Evolutionary conservation across 2,888 invertebrate species (phyloP), one percentile per base, ranked within the genome.

Genomic region (Julus scandinavius): DNA sequence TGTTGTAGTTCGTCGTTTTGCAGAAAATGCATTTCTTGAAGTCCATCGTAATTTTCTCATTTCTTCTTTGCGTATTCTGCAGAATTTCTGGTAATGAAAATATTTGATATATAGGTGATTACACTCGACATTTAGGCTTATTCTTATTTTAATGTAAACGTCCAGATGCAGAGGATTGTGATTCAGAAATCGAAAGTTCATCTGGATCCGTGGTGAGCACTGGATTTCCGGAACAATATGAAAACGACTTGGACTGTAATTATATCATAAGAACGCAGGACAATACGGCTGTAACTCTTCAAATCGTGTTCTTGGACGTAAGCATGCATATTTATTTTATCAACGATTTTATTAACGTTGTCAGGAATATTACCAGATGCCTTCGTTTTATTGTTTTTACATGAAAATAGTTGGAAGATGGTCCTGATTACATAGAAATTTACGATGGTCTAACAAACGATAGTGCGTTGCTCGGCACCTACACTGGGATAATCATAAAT

Each of bases 361-460:
- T 13, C 13, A 13, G 6, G 13, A 49, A 49, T 49, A 49, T 49
- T 49, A 49, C 6, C 13, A 6, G 13, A 49, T 29, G 29, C 29
- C 49, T 13, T 49, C 13, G 13, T 49, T 49, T 1, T 4, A 72
- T 9, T 72, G 72, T 7, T 11, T 72, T 72, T 63, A 13, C 15
- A 13, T 63, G 63, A 20, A 20, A 63, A 63, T 72, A 72, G 72
- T 29, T 72, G 72, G 72, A 72, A 72, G 29, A 20, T 72, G 72
- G 72, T 11, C 72, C 72, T 80, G 80, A 80, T 13, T 80, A 38
- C 38, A 80, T 80, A 11, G 80, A 80, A 80, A 80, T 80, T 80
- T 80, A 13, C 80, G 80, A 80, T 80, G 80, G 80, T 38, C 80
- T 13, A 38, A 38, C 38, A 29, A 38, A 13, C 38, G 38, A 80